Conservation (phyloP, 1,140 invertebrate species). For the Dreissena polymorpha region DNA sequence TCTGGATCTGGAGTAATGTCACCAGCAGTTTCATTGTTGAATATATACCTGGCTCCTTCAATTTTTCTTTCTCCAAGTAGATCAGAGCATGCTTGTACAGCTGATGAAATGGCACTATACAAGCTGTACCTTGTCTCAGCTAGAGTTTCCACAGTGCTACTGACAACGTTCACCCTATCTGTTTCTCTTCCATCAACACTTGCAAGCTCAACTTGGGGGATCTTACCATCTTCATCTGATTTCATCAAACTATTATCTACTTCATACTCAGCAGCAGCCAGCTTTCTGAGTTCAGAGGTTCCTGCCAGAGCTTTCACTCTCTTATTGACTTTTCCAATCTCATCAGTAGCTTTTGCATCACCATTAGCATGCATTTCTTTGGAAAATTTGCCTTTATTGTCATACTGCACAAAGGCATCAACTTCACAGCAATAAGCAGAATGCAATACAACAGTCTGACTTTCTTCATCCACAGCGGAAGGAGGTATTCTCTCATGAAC, state of each 20-base stretch:
- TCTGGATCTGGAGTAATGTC: slow-evolving; percentile 54
- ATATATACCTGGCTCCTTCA: neutral
- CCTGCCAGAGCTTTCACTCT: neutral
- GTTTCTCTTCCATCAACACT: neutral
- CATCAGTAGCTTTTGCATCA: neutral
- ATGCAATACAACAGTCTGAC: too few relatives aligned
- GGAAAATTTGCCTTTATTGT: neutral
- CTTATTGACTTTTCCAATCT: neutral
- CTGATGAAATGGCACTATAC: slow-evolving; percentile 19
- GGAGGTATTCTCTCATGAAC: too few relatives aligned
- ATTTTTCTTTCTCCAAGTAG: neutral
- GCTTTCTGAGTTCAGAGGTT: neutral
- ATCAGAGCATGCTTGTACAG: slow-evolving; percentile 22
- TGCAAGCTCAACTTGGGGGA: neutral
- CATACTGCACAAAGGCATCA: too few relatives aligned
- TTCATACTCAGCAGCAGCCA: neutral
- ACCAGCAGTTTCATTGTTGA: neutral
- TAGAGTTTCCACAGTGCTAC: slow-evolving; percentile 1
- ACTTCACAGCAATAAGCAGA: too few relatives aligned
- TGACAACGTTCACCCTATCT: neutral
- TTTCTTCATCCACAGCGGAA: too few relatives aligned
- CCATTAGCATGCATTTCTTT: neutral
- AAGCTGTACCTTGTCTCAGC: slow-evolving; percentile 20
- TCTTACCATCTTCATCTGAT: neutral
- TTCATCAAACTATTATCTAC: neutral